Percentiles rank a stretch among this genome's conserved stretches.
Evolutionary conservation across 2,888 invertebrate genomes (phyloP).

Genomic region (Heliconius hortense): DNA sequence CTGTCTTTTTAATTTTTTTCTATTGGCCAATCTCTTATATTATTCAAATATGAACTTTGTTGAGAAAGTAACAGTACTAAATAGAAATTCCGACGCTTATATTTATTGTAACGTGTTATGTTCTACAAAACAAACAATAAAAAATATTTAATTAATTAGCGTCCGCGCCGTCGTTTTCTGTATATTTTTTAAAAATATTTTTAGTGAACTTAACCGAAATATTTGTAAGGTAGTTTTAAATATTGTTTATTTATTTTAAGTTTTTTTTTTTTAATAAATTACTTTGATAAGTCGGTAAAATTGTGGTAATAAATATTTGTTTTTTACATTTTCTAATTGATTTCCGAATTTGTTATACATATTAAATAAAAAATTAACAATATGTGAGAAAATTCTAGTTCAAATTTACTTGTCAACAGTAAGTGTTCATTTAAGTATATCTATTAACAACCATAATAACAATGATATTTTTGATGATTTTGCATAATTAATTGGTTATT

Average conservation of each 20-base stretch:
- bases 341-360: not conserved
- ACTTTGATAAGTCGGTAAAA: not conserved
- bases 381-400: not conserved
- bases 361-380: not conserved
- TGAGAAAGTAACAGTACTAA: slow-evolving; percentile 44
- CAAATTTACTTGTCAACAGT: not conserved
- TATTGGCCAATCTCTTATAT: not conserved
- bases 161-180: not conserved
- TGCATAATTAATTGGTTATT: too few species aligned
- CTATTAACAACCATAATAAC: too few species aligned
- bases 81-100: slow-evolving; percentile 38
- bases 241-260: not conserved
- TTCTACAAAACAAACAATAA: slow-evolving; percentile 25
- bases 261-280: not conserved
- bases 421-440: not conserved
- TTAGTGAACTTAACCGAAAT: not conserved
- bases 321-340: not conserved
- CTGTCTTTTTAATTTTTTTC: slow-evolving; percentile 19
- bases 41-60: slow-evolving; percentile 32
- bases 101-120: slow-evolving; percentile 35
- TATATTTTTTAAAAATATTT: not conserved
- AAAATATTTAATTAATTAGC: not conserved
- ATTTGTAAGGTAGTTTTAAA: not conserved
- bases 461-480: too few species aligned
- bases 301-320: not conserved